Base-by-base conservation (phyloP, 2,113 vertebrate species). In the Lichenostomus cassidix region DNA sequence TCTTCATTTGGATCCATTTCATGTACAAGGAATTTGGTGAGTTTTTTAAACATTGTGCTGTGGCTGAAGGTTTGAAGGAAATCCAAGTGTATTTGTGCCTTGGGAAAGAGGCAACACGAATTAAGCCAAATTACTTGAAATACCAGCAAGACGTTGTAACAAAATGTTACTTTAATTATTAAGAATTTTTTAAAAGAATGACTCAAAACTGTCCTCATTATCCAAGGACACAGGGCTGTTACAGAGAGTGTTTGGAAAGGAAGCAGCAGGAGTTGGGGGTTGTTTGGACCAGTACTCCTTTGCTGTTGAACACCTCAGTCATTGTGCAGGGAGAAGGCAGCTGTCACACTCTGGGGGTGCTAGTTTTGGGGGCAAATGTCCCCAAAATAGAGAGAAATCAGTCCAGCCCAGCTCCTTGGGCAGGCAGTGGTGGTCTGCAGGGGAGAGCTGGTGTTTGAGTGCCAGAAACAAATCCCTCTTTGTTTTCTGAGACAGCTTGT, bases 271-370 rank as follows among this genome's bases (percentile, higher is more conserved):
- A 9, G 5, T 22, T 50, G 8, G 12, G 31, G 17, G 17, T 56
- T 80, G 5, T 49, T 73, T 64, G 25, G 8, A 3, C 42, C 31
- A 0, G 0, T 70, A 1, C 2, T 0, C 1, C 0, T 49, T 42
- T 42, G 11, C 20, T 56, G 58, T 2, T 42, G 31, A 64, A 1
- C 2, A 37, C 37, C 6, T 9, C 42, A 42, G 25, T 37, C 3
- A 18, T 6, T 13, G 15, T 52, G 22, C 37, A 37, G 29, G 42
- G n/a, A 41, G 58, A 56, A 16, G 1, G 3, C 2, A 42, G 58
- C 14, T 58, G 25, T 6, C 35, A 56, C 17, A 31, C 11, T 3
- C 25, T 19, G 1, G 35, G 35, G 17, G 3, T 64, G 14, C 35
- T 47, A 42, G 42, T 58, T 58, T 18, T 25, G 1, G 7, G 15